These are phyloP conservation scores for Aurelia aurita DNA, from an alignment of 30 jellyfish, hydroid and myxozoan genomes.

Conservation along the genomic window DNA sequence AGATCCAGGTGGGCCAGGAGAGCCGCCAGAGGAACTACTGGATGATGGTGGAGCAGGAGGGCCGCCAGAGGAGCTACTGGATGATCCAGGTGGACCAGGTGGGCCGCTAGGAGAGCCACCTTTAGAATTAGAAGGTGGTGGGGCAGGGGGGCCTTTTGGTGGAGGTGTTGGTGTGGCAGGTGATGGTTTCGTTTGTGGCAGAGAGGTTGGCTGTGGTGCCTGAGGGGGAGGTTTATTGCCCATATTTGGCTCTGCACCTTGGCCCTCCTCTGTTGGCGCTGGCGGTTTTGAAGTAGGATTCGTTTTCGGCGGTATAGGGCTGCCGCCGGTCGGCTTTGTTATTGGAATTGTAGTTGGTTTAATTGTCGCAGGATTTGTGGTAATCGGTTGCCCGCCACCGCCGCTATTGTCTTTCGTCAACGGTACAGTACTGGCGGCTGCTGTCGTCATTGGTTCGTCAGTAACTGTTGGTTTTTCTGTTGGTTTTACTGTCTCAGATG, in stretches of 20 bases:
- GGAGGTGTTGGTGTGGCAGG: constrained; percentile 9
- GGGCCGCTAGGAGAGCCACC: background rate
- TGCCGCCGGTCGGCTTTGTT: no score
- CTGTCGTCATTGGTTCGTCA: constrained; percentile 35
- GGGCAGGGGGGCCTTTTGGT: background rate
- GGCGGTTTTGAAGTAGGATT: no score
- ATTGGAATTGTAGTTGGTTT: constrained; percentile 5
- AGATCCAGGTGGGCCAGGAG: background rate
- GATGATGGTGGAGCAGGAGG: constrained; percentile 3
- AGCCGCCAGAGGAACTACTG: background rate
- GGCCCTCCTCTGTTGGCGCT: no score
- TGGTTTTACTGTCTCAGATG: constrained; percentile 23
- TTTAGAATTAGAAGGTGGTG: background rate
- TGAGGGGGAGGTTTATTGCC: constrained; percentile 9
- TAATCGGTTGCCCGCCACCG: no score
- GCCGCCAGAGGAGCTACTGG: background rate
- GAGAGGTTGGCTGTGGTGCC: constrained; percentile 46
- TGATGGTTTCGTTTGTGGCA: constrained; percentile 30
- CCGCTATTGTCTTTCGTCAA: no score
- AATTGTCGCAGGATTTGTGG: background rate
- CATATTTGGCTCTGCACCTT: no score
- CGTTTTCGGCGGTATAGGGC: no score
- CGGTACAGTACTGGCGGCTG: constrained; percentile 1
- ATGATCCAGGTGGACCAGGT: constrained; percentile 5
- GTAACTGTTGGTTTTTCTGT: constrained; percentile 34